Base-by-base conservation (phyloP, 2,888 invertebrate species). In the Macropis europaea region DNA sequence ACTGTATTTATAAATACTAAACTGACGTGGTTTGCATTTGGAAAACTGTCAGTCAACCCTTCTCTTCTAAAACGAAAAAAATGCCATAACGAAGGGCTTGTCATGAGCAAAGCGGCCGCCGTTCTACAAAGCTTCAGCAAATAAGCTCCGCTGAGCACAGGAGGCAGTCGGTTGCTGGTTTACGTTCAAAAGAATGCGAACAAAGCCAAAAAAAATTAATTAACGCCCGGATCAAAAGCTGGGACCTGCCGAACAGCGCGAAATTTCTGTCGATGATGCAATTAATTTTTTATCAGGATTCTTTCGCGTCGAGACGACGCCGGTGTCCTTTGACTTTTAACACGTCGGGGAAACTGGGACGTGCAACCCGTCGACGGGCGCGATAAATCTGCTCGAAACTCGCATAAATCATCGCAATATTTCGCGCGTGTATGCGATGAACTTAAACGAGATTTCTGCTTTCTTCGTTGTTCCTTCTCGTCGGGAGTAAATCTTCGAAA, bases 211-310 rank as follows among this genome's bases (percentile, higher is more conserved):
- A 67, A 67, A 66, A 68, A 68, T 68, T 68, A 68, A 68, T 68
- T 68, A 68, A 66, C 66, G 54, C 26, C 22, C n/a, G 15, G 53
- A n/a, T 24, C 19, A 40, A 32, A 48, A 48, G 32, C 66, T 32
- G 28, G 26, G 22, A 22, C 34, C 28, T 4, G 34, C 32, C 54
- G 36, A 68, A 68, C 66, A 42, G 13, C 19, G 66, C 40, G 15
- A 68, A 66, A 66, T 68, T 68, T 22, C n/a, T 28, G 67, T 48
- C 54, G 40, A 68, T 68, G 48, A 48, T 36, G 54, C 66, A 68
- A 68, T 66, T 66, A 68, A 68, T 54, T 66, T 68, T 68, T 68
- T 64, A 32, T 22, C 30, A 17, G 7, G 34, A 45, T 36, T 57
- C 45, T 38, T 36, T 4, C 22, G 38, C 11, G 30, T 32, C 1